Conservation (phyloP, 2,888 invertebrate genomes). For the Tiliacea aurago region DNA sequence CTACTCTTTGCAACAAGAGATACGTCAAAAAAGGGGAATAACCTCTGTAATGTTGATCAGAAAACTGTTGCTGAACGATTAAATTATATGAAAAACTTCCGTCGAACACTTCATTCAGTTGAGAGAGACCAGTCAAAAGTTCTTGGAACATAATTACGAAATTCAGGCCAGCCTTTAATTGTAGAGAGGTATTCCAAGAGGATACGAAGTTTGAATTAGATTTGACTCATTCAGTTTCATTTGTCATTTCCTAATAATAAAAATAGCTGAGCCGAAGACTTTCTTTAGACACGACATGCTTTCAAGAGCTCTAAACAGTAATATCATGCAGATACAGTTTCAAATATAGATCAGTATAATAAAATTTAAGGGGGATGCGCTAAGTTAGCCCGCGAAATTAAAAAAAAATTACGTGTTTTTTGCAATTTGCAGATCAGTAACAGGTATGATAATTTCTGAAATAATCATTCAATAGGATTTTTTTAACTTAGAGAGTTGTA, state of each 20-base stretch:
- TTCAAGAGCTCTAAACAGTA: background rate
- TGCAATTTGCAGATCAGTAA: too few species aligned
- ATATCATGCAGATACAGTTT: background rate
- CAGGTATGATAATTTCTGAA: too few species aligned
- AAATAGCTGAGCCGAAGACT: constrained; percentile 12
- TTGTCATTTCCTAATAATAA: constrained; percentile 38
- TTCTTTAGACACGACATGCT: background rate
- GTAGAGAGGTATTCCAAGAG: constrained; percentile 35
- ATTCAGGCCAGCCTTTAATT: constrained; percentile 49
- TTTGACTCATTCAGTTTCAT: constrained; percentile 36
- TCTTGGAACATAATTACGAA: constrained; percentile 39
- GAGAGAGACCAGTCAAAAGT: constrained; percentile 36
- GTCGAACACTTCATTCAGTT: constrained; percentile 23
- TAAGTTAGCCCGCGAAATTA: too few species aligned
- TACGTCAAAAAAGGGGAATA: constrained; percentile 4
- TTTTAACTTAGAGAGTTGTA: too few species aligned
- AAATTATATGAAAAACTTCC: background rate
- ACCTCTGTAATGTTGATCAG: background rate
- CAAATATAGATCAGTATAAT: background rate
- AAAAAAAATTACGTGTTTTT: too few species aligned
- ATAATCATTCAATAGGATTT: too few species aligned
- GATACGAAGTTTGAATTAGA: constrained; percentile 51
- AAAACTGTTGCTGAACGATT: constrained; percentile 1
- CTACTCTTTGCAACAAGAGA: background rate
- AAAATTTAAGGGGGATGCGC: too few species aligned